Evolutionary conservation across 2,113 vertebrate genomes (phyloP).

Genomic region (Morone chrysops): DNA sequence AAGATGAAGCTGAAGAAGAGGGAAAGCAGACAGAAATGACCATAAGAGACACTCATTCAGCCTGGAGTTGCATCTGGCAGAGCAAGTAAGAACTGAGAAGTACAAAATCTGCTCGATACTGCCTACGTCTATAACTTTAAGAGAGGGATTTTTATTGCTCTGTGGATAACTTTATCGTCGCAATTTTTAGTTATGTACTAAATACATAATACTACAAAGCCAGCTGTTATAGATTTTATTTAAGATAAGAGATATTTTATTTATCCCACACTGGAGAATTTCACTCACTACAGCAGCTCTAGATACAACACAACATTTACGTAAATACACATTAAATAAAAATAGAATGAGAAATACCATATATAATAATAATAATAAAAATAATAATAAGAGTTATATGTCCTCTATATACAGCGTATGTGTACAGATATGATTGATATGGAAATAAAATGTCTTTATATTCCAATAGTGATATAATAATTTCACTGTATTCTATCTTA

Average conservation of each 20-base stretch:
- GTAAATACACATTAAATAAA: no score
- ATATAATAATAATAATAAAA: no score
- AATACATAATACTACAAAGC: neutral
- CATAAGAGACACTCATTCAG: slow-evolving; percentile 69
- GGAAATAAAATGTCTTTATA: neutral
- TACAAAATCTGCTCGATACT: neutral
- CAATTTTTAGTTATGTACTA: neutral
- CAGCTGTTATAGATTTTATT: no score
- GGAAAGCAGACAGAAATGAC: slow-evolving; percentile 55
- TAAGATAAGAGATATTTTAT: no score
- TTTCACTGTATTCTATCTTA: neutral
- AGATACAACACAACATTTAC: no score
- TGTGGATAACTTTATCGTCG: neutral
- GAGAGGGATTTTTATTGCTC: neutral
- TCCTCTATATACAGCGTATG: no score
- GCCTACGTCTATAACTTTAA: neutral
- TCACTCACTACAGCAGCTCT: no score
- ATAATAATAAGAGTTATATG: no score
- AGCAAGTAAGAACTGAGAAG: slow-evolving; percentile 89
- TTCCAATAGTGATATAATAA: neutral
- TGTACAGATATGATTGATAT: no score
- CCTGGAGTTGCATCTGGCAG: slow-evolving; percentile 95
- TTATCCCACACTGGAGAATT: no score
- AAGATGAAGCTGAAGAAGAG: slow-evolving; percentile 74
- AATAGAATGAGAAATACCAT: no score